Conservation (phyloP, 30 jellyfish, hydroid and myxozoan species). For the Cassiopea andromeda region DNA sequence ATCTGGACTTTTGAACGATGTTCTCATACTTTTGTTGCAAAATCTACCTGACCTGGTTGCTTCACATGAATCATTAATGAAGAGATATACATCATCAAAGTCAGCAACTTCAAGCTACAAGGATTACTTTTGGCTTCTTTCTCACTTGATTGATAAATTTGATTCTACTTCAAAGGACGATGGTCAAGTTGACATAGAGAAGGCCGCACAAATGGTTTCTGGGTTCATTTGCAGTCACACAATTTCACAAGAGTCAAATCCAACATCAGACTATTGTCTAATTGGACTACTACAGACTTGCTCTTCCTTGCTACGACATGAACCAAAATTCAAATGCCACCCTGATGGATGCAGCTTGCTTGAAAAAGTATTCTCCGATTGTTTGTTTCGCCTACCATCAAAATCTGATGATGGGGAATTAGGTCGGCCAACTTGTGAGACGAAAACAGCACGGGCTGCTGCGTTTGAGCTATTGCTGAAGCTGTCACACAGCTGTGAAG, state of each 20-base stretch:
- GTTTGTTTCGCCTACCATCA: slow-evolving; percentile 79
- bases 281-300: slow-evolving; percentile 95
- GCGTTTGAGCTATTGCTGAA: slow-evolving; percentile 90
- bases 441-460: slow-evolving; percentile 93
- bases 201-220: slow-evolving; percentile 71
- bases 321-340: slow-evolving; percentile 71
- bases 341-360: slow-evolving; percentile 69
- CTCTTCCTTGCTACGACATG: slow-evolving; percentile 90
- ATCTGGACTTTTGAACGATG: slow-evolving; percentile 53
- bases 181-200: slow-evolving; percentile 67
- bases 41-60: slow-evolving; percentile 79
- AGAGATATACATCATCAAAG: slow-evolving; percentile 43
- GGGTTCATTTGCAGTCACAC: slow-evolving; percentile 58
- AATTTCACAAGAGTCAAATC: slow-evolving; percentile 38
- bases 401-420: slow-evolving; percentile 47
- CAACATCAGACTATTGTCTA: slow-evolving; percentile 84
- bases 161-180: slow-evolving; percentile 16
- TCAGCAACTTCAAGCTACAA: slow-evolving; percentile 78
- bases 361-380: slow-evolving; percentile 73
- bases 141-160: slow-evolving; percentile 86
- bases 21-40: slow-evolving; percentile 66
- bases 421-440: slow-evolving; percentile 76
- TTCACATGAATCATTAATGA: slow-evolving; percentile 33
- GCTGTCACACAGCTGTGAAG: slow-evolving; percentile 83
- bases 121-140: slow-evolving; percentile 94